phyloP scores from a whole-genome alignment of 2,888 invertebrate species.

The Neuroscelio doddi region DNA sequence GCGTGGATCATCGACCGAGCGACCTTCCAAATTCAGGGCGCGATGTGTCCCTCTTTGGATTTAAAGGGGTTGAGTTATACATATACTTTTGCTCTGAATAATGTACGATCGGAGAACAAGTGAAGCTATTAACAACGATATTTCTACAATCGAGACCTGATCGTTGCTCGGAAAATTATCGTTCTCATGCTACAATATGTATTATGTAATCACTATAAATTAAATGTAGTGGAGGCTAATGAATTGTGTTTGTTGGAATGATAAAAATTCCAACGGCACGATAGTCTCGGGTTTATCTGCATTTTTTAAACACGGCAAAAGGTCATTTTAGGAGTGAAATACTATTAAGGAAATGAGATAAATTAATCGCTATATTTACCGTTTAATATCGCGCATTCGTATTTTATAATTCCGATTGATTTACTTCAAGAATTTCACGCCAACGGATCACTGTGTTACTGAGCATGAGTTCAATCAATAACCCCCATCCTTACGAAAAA shows the following conservation, averaged over 20 bases:
- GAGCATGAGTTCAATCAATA: background rate
- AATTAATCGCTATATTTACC: slow-evolving; percentile 4
- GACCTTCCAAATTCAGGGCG: slow-evolving; percentile 65
- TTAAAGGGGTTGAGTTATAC: slow-evolving; percentile 45
- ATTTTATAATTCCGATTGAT: slow-evolving; percentile 6
- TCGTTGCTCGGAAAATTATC: too few relatives aligned
- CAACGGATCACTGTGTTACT: background rate
- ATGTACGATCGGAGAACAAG: too few relatives aligned
- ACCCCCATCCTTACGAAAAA: background rate
- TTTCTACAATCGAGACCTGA: too few relatives aligned
- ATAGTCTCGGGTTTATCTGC: slow-evolving; percentile 6
- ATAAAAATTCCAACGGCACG: background rate
- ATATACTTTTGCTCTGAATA: slow-evolving; percentile 40
- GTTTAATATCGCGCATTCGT: background rate
- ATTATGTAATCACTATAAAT: slow-evolving; percentile 4
- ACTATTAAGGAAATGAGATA: slow-evolving; percentile 6
- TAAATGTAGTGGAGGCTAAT: slow-evolving; percentile 4
- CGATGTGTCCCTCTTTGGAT: slow-evolving; percentile 43
- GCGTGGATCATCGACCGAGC: slow-evolving; percentile 58
- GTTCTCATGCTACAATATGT: background rate
- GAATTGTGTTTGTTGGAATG: background rate
- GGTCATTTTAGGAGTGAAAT: slow-evolving; percentile 10
- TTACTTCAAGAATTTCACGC: background rate
- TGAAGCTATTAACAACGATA: too few relatives aligned
- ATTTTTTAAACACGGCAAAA: slow-evolving; percentile 4